Percentiles rank a stretch among this genome's conserved stretches.
Evolutionary conservation across 1,140 invertebrate genomes (phyloP).

Genomic region (Papilio dardanus): DNA sequence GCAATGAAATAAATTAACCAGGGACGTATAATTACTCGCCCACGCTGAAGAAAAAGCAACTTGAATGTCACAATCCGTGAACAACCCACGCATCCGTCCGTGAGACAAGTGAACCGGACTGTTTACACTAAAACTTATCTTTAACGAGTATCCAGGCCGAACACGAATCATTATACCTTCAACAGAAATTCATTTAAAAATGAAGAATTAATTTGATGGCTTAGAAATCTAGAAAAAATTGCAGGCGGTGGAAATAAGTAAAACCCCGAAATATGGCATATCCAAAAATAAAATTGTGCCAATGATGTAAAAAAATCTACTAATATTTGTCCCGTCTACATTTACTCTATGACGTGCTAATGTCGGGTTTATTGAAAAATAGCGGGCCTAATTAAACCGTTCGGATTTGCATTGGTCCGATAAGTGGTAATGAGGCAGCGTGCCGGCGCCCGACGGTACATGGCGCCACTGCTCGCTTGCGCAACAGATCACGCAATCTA

Average conservation of each 20-base stretch:
- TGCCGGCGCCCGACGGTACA: slow-evolving; percentile 70
- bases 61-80: slow-evolving; percentile 67
- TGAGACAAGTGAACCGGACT: slow-evolving; percentile 53
- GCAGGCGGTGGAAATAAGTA: too few relatives aligned
- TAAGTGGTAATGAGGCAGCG: slow-evolving; percentile 65
- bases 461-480: slow-evolving; percentile 69
- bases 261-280: too few relatives aligned
- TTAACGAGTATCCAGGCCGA: slow-evolving; percentile 33
- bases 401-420: slow-evolving; percentile 74
- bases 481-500: slow-evolving; percentile 56
- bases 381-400: slow-evolving; percentile 58
- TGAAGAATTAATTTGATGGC: too few relatives aligned
- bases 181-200: not conserved
- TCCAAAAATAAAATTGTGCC: too few relatives aligned
- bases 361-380: slow-evolving; percentile 13
- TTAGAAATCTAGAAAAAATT: too few relatives aligned
- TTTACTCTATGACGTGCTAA: not conserved
- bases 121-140: slow-evolving; percentile 51
- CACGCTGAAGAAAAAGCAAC: slow-evolving; percentile 68
- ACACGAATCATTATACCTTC: slow-evolving; percentile 38
- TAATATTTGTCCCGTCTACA: not conserved
- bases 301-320: not conserved
- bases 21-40: slow-evolving; percentile 73
- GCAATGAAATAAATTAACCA: slow-evolving; percentile 65
- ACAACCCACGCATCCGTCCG: slow-evolving; percentile 56